Percentiles rank a stretch among this genome's conserved stretches.
Conservation (phyloP, 2,888 invertebrate species). For the Tromatobia lineatoria region DNA sequence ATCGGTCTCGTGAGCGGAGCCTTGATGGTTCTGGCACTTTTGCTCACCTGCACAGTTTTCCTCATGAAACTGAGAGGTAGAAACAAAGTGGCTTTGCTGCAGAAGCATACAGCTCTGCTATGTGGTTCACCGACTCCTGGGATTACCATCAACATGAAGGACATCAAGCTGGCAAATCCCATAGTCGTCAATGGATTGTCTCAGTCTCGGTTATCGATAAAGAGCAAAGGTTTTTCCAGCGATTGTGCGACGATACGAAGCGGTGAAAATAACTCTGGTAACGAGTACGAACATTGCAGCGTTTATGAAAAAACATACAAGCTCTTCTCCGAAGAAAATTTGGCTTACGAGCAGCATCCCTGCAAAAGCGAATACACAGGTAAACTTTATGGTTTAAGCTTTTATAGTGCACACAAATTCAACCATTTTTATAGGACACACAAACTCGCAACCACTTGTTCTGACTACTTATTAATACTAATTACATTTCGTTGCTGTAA, state of each 20-base stretch:
- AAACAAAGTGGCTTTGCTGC: slow-evolving; percentile 88
- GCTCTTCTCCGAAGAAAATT: slow-evolving; percentile 79
- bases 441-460: too few species aligned
- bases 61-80: slow-evolving; percentile 89
- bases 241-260: slow-evolving; percentile 83
- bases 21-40: slow-evolving; percentile 89
- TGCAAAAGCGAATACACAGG: slow-evolving; percentile 87
- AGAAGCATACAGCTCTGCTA: slow-evolving; percentile 88
- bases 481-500: too few species aligned
- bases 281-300: slow-evolving; percentile 80
- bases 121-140: slow-evolving; percentile 87
- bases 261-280: slow-evolving; percentile 86
- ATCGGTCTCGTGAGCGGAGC: slow-evolving; percentile 88
- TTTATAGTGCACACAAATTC: too few species aligned
- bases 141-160: slow-evolving; percentile 88
- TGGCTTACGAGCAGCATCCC: slow-evolving; percentile 63
- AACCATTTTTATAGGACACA: too few species aligned
- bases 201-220: slow-evolving; percentile 86
- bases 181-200: slow-evolving; percentile 87
- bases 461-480: too few species aligned
- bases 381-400: slow-evolving; percentile 61
- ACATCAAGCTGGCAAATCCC: slow-evolving; percentile 87
- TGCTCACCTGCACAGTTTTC: slow-evolving; percentile 89
- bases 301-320: slow-evolving; percentile 81
- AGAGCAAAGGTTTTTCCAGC: slow-evolving; percentile 80